Percentiles rank a stretch among this genome's conserved stretches.
These are phyloP conservation scores for Scaptomyza parva DNA, from an alignment of 2,888 invertebrate genomes.

Conservation along the genomic window DNA sequence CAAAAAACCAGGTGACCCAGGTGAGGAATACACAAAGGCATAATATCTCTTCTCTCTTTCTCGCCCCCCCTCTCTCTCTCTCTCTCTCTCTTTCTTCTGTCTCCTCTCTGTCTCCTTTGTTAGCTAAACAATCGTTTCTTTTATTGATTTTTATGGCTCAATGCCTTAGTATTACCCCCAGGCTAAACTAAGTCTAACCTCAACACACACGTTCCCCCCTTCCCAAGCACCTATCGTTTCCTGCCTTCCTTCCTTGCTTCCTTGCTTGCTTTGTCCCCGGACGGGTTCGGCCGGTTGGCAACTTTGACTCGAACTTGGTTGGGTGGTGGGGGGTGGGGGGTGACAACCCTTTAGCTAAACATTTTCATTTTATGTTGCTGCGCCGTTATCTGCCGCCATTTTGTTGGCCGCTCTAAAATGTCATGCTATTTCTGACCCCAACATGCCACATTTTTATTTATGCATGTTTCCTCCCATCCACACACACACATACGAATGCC, in stretches of 20 bases:
- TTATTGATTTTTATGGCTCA: conserved; percentile 79
- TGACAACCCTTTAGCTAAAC: conserved; percentile 65
- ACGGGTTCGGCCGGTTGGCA: too few relatives aligned
- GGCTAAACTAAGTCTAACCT: not conserved
- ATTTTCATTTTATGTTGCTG: conserved; percentile 71
- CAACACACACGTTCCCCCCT: too few relatives aligned
- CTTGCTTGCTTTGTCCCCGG: too few relatives aligned
- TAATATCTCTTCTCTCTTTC: not conserved
- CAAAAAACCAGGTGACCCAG: conserved; percentile 36
- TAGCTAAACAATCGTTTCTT: conserved; percentile 49
- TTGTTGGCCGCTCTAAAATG: conserved; percentile 70
- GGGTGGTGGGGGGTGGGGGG: not conserved
- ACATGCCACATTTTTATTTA: conserved; percentile 80
- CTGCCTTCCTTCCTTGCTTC: not conserved
- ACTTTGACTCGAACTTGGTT: conserved; percentile 19
- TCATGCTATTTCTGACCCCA: conserved; percentile 81
- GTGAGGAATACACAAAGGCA: conserved; percentile 47
- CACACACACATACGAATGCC: not conserved
- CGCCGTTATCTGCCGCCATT: conserved; percentile 72
- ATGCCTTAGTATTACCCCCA: conserved; percentile 41
- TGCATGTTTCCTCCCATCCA: conserved; percentile 55
- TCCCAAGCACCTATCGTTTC: not conserved
- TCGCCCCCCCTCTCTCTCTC: not conserved
- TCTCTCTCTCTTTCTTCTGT: too few relatives aligned
- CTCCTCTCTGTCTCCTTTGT: not conserved